Evolutionary conservation across 2,113 vertebrate genomes (phyloP).

Genomic region (Gila orcuttii): DNA sequence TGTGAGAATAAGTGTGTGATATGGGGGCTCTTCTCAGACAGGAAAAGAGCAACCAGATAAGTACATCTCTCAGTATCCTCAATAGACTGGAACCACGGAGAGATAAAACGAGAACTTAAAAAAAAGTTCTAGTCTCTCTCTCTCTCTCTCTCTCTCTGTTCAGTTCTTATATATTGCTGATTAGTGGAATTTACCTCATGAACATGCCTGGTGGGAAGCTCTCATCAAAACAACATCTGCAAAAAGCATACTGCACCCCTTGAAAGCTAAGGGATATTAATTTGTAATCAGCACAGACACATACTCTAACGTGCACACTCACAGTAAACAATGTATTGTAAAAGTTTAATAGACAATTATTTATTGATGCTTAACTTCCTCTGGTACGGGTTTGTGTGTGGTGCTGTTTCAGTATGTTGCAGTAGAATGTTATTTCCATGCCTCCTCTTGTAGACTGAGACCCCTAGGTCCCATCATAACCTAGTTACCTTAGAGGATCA

Average conservation of each 20-base stretch:
- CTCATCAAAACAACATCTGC: conserved; percentile 32
- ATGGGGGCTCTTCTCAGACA: conserved; percentile 3
- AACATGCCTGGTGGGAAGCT: neutral
- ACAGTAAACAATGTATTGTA: conserved; percentile 35
- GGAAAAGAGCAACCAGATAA: neutral
- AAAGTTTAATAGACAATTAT: conserved; percentile 52
- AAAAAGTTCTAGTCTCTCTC: neutral
- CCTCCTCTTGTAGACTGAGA: neutral
- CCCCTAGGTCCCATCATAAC: neutral
- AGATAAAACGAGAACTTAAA: neutral
- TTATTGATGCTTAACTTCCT: conserved; percentile 50
- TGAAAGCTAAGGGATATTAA: conserved; percentile 40
- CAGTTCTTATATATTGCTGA: neutral
- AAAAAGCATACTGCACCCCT: conserved; percentile 4
- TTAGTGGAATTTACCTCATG: neutral
- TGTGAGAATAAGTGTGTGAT: neutral
- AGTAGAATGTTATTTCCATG: neutral
- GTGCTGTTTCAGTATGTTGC: neutral
- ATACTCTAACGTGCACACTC: neutral
- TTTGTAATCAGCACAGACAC: conserved; percentile 42
- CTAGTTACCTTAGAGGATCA: neutral
- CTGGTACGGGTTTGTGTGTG: conserved; percentile 16
- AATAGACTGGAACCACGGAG: conserved; percentile 5
- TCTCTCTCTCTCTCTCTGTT: neutral
- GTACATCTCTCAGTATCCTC: neutral